Percentiles rank a stretch among this genome's conserved stretches.
These are phyloP conservation scores for Grammatotria lemairii DNA, from an alignment of 2,113 vertebrate genomes.

Conservation along the genomic window DNA sequence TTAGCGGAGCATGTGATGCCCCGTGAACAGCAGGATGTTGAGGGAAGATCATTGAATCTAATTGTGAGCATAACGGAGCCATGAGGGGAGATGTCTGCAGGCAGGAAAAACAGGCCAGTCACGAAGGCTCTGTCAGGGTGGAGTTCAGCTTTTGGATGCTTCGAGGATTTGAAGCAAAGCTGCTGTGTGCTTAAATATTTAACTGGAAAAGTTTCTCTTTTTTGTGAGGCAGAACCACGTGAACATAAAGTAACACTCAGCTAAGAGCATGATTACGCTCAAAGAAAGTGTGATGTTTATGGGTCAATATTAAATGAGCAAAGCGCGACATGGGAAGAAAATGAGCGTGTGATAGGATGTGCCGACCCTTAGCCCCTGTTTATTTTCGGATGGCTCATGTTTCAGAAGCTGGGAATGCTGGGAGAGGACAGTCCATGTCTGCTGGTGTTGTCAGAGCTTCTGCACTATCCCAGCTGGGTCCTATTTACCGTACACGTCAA, in stretches of 20 bases:
- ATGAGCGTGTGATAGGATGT: neutral
- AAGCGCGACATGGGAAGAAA: neutral
- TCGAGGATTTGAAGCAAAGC: neutral
- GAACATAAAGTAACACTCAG: neutral
- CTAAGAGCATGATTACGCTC: fast-evolving
- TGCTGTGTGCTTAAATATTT: neutral
- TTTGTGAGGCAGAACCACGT: neutral
- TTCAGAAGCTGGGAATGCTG: slow-evolving; percentile 47
- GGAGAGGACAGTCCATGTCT: slow-evolving; percentile 9
- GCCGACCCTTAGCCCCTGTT: slow-evolving; percentile 46
- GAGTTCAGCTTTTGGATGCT: neutral
- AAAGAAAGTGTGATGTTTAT: neutral
- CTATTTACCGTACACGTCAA: neutral
- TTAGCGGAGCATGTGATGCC: slow-evolving; percentile 43
- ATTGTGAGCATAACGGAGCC: slow-evolving; percentile 10
- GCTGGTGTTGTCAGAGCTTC: neutral
- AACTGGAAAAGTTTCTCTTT: neutral
- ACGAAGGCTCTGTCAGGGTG: neutral
- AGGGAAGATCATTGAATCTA: slow-evolving; percentile 37
- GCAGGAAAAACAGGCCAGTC: neutral
- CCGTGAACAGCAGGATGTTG: slow-evolving; percentile 34
- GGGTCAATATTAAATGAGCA: neutral
- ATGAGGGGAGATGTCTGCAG: neutral
- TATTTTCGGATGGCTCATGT: slow-evolving; percentile 64
- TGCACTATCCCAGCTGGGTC: neutral